Evolutionary conservation across 2,113 vertebrate genomes (phyloP).

Genomic region (Antechinus stuartii): DNA sequence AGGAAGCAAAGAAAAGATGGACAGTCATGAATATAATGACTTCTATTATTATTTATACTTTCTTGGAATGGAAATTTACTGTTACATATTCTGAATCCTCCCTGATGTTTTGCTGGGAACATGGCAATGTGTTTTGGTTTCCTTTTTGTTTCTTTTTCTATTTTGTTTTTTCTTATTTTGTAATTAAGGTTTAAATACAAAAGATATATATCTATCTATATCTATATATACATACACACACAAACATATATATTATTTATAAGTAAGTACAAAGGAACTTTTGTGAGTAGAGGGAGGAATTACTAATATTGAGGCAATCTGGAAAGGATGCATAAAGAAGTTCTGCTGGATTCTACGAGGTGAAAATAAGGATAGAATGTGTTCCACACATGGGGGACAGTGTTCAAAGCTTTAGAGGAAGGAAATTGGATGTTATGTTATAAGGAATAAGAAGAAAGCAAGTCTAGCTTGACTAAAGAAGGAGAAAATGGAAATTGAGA

Average conservation of each 20-base stretch:
- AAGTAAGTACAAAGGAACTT: neutral
- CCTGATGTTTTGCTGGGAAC: too few species aligned
- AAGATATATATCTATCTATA: neutral
- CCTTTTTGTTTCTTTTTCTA: too few species aligned
- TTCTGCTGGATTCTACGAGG: neutral
- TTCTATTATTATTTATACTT: too few species aligned
- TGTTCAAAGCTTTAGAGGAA: neutral
- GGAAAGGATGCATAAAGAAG: neutral
- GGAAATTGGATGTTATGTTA: neutral
- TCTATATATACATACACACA: too few species aligned
- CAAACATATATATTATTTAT: too few species aligned
- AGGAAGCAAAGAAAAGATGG: too few species aligned
- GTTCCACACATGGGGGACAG: neutral
- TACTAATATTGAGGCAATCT: neutral
- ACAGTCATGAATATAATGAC: too few species aligned
- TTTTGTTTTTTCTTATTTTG: too few species aligned
- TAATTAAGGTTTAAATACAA: too few species aligned
- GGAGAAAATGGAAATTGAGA: neutral
- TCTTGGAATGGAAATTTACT: too few species aligned
- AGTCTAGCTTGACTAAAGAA: neutral
- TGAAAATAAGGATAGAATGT: neutral
- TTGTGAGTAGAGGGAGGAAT: neutral
- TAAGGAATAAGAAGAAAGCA: neutral
- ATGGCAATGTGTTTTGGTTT: too few species aligned
- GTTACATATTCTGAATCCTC: too few species aligned